phyloP scores from a whole-genome alignment of 2,113 vertebrate species.

The Osmerus eperlanus region DNA sequence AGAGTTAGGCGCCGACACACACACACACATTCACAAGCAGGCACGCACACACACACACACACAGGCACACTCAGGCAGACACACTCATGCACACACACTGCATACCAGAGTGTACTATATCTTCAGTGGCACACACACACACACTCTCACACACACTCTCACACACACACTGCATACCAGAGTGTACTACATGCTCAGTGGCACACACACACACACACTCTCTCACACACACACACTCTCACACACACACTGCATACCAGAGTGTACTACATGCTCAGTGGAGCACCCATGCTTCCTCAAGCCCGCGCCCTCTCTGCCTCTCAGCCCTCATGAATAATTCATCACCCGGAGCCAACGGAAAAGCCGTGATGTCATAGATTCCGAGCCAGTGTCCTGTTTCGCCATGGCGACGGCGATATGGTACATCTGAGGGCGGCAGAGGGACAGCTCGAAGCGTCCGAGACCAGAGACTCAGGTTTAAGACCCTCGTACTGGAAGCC shows the following conservation, averaged over 20 bases:
- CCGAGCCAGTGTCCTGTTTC: slow-evolving; percentile 57
- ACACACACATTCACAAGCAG: too few species aligned
- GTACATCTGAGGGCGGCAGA: slow-evolving; percentile 16
- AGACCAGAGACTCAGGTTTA: slow-evolving; percentile 16
- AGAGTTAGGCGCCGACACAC: slow-evolving; percentile 16
- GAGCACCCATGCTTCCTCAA: slow-evolving; percentile 31
- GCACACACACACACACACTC: too few species aligned
- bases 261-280: slow-evolving; percentile 51
- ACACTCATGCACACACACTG: too few species aligned
- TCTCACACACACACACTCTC: too few species aligned
- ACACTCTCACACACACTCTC: too few species aligned
- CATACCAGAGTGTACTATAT: too few species aligned
- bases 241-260: slow-evolving; percentile 26
- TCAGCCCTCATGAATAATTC: slow-evolving; percentile 64
- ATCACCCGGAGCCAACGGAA: slow-evolving; percentile 40
- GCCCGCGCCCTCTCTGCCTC: slow-evolving; percentile 29
- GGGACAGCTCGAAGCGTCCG: slow-evolving; percentile 23
- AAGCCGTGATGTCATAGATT: slow-evolving; percentile 70
- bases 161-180: too few species aligned
- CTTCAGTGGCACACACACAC: too few species aligned
- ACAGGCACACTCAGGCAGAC: too few species aligned
- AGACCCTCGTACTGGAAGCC: slow-evolving; percentile 24
- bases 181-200: too few species aligned
- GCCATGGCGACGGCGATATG: slow-evolving; percentile 42
- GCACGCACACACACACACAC: too few species aligned